A percentile compares a stretch with the other conserved stretches of the same genome.
These are phyloP conservation scores for Corydoras sp. DNA, from an alignment of 2,113 vertebrate species.

Conservation along the genomic window DNA sequence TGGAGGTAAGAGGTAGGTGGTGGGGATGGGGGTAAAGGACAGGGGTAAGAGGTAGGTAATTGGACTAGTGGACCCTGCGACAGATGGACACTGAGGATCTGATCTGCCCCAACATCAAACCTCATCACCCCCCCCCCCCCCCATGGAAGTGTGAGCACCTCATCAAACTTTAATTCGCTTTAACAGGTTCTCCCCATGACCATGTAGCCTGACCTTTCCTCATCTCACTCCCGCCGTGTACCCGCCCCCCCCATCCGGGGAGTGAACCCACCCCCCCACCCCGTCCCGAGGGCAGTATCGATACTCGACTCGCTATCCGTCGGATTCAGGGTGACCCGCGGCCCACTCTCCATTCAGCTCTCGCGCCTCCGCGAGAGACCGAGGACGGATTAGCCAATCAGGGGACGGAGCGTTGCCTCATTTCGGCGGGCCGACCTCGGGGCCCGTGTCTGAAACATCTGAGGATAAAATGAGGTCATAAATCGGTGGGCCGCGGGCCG, in stretches of 20 bases:
- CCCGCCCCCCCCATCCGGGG: background rate
- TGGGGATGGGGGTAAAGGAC: too few species aligned
- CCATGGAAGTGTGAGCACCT: too few species aligned
- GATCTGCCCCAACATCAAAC: too few species aligned
- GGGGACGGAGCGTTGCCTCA: slow-evolving; percentile 52
- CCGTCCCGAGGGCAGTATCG: slow-evolving; percentile 6
- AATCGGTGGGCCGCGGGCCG: slow-evolving; percentile 61
- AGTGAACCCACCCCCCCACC: background rate
- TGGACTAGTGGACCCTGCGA: too few species aligned
- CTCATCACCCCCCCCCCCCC: too few species aligned
- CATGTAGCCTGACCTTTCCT: slow-evolving; percentile 37
- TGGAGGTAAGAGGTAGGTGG: too few species aligned
- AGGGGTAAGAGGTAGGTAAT: too few species aligned
- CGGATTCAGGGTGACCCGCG: slow-evolving; percentile 26
- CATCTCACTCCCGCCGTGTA: slow-evolving; percentile 22
- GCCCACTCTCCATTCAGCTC: background rate
- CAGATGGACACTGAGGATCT: too few species aligned
- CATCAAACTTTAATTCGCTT: too few species aligned
- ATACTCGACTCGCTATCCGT: slow-evolving; percentile 14
- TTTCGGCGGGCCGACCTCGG: slow-evolving; percentile 59
- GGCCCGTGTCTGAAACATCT: slow-evolving; percentile 50
- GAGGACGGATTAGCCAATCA: slow-evolving; percentile 59
- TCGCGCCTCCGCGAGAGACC: slow-evolving; percentile 41
- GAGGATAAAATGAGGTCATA: slow-evolving; percentile 65
- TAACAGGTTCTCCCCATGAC: background rate